Percentiles rank a stretch among this genome's conserved stretches.
Evolutionary conservation across 2,888 invertebrate genomes (phyloP).

Genomic region (Tinea trinotella): DNA sequence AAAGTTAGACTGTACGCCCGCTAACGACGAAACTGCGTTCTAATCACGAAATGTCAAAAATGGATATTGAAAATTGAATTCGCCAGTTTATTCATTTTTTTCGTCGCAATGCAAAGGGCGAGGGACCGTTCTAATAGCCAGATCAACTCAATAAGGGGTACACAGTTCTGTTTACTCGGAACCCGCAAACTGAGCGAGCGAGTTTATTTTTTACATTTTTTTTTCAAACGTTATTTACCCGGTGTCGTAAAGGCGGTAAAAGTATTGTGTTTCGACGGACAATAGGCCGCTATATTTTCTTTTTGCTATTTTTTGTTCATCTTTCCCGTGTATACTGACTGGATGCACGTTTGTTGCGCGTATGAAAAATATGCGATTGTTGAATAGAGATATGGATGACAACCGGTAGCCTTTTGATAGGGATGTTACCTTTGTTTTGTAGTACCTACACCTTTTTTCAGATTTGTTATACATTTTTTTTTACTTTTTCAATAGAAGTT

Average conservation of each 20-base stretch:
- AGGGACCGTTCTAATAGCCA: slow-evolving; percentile 64
- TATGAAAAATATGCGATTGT: slow-evolving; percentile 36
- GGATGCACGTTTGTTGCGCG: slow-evolving; percentile 25
- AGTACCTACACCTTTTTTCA: slow-evolving; percentile 11
- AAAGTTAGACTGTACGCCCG: slow-evolving; percentile 24
- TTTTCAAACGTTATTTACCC: slow-evolving; percentile 65
- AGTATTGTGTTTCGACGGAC: slow-evolving; percentile 61
- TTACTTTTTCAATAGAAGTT: background rate
- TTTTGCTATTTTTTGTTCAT: slow-evolving; percentile 34
- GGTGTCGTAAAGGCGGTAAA: slow-evolving; percentile 68
- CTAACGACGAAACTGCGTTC: slow-evolving; percentile 68
- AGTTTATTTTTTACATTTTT: slow-evolving; percentile 60
- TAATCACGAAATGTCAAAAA: slow-evolving; percentile 70
- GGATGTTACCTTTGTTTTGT: slow-evolving; percentile 21
- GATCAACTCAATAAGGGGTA: slow-evolving; percentile 69
- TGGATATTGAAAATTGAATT: slow-evolving; percentile 70
- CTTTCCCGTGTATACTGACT: slow-evolving; percentile 32
- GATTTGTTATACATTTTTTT: background rate
- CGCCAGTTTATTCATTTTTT: slow-evolving; percentile 45
- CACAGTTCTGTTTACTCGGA: slow-evolving; percentile 62
- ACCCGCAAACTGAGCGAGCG: slow-evolving; percentile 58
- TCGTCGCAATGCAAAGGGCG: slow-evolving; percentile 45
- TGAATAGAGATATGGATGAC: slow-evolving; percentile 26
- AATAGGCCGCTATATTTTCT: slow-evolving; percentile 51
- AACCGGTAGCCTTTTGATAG: slow-evolving; percentile 26